These are phyloP conservation scores for Enteromius afrohamiltoni DNA, from an alignment of 2,797 vertebrate genomes.

Conservation along the genomic window DNA sequence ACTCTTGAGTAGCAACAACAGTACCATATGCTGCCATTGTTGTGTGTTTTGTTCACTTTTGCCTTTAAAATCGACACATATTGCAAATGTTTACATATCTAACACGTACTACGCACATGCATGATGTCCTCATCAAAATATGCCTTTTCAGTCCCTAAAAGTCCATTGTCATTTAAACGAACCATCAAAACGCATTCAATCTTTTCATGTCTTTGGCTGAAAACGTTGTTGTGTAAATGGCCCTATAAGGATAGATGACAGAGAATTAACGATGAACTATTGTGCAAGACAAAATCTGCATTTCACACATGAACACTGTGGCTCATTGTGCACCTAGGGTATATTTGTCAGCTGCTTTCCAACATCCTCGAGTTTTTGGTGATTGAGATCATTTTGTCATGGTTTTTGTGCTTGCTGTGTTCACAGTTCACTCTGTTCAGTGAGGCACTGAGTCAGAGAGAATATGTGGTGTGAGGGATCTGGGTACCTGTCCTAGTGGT, in stretches of 20 bases:
- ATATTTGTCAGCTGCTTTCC: not conserved
- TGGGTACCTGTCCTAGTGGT: slow-evolving; percentile 66
- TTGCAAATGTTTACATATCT: no score
- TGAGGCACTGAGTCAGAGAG: not conserved
- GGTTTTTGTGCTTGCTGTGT: not conserved
- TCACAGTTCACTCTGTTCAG: slow-evolving; percentile 11
- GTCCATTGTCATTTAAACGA: no score
- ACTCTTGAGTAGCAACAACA: no score
- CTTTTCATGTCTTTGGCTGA: no score
- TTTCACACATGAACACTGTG: not conserved
- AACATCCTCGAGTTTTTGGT: not conserved
- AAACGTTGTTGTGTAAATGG: no score
- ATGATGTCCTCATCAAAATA: no score
- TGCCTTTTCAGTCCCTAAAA: no score
- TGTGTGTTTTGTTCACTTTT: no score
- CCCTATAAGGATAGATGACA: not conserved
- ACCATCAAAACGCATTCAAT: no score
- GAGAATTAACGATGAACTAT: not conserved
- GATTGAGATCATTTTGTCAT: not conserved
- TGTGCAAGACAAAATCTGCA: not conserved
- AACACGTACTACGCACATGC: no score
- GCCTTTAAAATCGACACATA: no score
- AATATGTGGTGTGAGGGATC: slow-evolving; percentile 58
- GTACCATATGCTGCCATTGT: no score
- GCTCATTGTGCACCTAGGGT: not conserved